Conservation (phyloP, 2,113 vertebrate genomes). For the Microtus pennsylvanicus region DNA sequence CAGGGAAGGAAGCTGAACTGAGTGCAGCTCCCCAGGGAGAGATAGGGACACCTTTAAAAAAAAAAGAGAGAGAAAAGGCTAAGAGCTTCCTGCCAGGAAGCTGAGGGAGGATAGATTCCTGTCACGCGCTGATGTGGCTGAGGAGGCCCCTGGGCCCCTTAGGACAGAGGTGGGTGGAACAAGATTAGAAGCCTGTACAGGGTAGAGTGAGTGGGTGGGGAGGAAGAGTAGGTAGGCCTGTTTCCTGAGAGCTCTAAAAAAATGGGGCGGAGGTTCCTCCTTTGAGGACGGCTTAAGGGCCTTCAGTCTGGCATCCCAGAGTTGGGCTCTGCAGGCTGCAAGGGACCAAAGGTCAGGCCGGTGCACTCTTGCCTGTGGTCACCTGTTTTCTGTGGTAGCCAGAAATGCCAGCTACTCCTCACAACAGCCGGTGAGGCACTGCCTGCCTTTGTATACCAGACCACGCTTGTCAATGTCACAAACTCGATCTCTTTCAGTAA, state of each 20-base stretch:
- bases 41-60: neutral
- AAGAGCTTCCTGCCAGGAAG: slow-evolving; percentile 26
- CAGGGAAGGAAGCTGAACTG: too few species aligned
- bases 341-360: neutral
- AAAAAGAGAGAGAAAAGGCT: neutral
- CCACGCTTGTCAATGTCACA: neutral
- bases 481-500: neutral
- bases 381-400: neutral
- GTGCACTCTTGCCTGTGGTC: neutral
- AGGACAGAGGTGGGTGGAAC: slow-evolving; percentile 1
- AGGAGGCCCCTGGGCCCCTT: neutral
- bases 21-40: neutral
- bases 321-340: neutral
- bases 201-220: slow-evolving; percentile 20
- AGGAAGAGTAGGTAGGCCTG: slow-evolving; percentile 58
- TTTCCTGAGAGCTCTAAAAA: slow-evolving; percentile 72
- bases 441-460: neutral
- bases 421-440: neutral
- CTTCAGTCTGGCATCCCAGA: neutral
- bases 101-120: slow-evolving; percentile 34
- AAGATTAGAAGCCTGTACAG: slow-evolving; percentile 25
- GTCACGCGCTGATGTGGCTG: neutral
- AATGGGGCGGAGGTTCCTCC: slow-evolving; percentile 7
- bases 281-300: neutral
- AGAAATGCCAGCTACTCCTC: neutral